Base-by-base conservation (phyloP, 2,797 vertebrate species). In the Mycteria americana region DNA sequence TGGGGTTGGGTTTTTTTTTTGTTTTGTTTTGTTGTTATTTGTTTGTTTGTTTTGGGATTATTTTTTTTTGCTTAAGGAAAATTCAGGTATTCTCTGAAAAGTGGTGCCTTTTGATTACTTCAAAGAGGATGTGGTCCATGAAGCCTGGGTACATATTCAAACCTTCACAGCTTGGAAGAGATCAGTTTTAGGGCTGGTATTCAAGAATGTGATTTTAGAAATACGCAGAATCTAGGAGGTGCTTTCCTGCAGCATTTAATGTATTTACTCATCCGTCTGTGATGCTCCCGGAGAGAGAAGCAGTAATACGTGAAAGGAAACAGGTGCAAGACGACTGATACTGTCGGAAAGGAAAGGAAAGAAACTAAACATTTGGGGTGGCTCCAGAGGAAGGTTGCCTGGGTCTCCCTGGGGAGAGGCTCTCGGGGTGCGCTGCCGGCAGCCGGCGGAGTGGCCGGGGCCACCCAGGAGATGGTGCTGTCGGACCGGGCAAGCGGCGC, bases 401-500 rank as follows among this genome's bases (percentile, higher is more conserved):
- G 60, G 24, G 7, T 53, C 25, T n/a, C 22, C 27, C 4, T 6
- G 14, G 28, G 48, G 56, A 48, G 54, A n/a, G 23, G 64, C 53
- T 84, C 6, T 1, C 7, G 16, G 64, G 59, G 46, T 1, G 62
- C 23, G 77, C 43, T 2, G 69, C 39, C 4, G 30, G 64, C 63
- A n/a, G 70, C 56, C 9, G 41, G 30, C 46, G 46, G 30, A 54
- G 73, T 33, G 56, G 51, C 85, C 35, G 19, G 11, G 33, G 76
- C 50, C n/a, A 43, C 75, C 95, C 97, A 95, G 97, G 54, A 97
- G 97, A 96, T 97, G 97, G 97, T 69, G 95, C 96, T 97, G 90
- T 94, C 92, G 88, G 56, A 88, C 90, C 57, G 69, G 63, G 57
- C 19, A 94, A 95, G 63, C 41, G 23, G 74, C 63, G 1, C 56